phyloP scores from a whole-genome alignment of 2,888 invertebrate species.

The Marronus borbonicus region DNA sequence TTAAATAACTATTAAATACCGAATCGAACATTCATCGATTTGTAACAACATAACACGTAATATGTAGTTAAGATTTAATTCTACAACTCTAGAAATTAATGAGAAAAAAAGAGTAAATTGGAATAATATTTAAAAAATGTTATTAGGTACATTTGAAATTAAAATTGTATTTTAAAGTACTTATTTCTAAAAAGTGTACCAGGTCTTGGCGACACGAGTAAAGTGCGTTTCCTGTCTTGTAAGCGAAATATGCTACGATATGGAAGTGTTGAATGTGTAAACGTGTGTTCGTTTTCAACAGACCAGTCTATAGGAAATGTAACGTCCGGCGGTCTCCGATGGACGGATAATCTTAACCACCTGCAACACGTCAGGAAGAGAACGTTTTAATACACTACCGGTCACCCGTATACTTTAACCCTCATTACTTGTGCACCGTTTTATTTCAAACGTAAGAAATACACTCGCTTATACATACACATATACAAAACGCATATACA shows the following conservation, averaged over 20 bases:
- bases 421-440: not conserved
- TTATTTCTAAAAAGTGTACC: not conserved
- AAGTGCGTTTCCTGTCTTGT: slow-evolving; percentile 9
- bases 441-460: not conserved
- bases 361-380: slow-evolving; percentile 71
- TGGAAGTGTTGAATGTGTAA: slow-evolving; percentile 22
- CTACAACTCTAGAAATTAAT: too few species aligned
- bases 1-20: too few species aligned
- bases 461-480: not conserved
- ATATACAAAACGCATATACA: too few species aligned
- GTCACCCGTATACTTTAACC: slow-evolving; percentile 46
- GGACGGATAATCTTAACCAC: slow-evolving; percentile 98
- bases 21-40: too few species aligned
- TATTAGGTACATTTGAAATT: too few species aligned
- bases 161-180: not conserved
- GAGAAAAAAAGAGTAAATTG: too few species aligned
- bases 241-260: slow-evolving; percentile 16
- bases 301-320: slow-evolving; percentile 97
- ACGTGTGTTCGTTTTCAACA: slow-evolving; percentile 73
- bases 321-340: slow-evolving; percentile 98
- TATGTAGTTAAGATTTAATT: too few species aligned
- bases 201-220: slow-evolving; percentile 11
- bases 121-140: too few species aligned
- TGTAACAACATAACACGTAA: too few species aligned
- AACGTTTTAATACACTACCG: slow-evolving; percentile 48